Base-by-base conservation (phyloP, 2,113 vertebrate species). In the Meleagris gallopavo region DNA sequence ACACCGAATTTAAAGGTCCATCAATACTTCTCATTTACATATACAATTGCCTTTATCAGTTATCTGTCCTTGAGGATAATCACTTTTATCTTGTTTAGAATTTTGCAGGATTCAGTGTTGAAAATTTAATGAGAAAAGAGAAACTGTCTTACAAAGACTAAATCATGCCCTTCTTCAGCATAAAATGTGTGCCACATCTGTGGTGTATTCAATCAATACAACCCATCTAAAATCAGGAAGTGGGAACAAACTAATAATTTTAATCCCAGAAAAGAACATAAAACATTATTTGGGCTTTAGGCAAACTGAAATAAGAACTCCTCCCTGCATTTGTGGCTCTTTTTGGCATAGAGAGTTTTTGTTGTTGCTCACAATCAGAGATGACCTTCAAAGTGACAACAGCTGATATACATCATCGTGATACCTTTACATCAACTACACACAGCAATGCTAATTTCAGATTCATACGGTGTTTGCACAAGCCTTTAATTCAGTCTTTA, bases 381-480 rank as follows among this genome's bases (percentile, higher is more conserved):
- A 76, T 94, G 91, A 94, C 38, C 78, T 96, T 94, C 71, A 86
- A 46, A 62, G 61, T 43, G 62, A 95, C 64, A 82, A 62, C 25
- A 66, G 72, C 73, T 69, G 30, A 61, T 79, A 40, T 80, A 89
- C 69, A 32, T 85, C 52, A 11, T 76, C 73, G 57, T 73, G 36
- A 81, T 77, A 77, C 54, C 40, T 85, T 95, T 87, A 78, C 38
- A 66, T 77, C 40, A 82, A 58, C 38, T 88, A 40, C 60, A 88
- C 32, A 38, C 11, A 78, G 32, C 27, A 25, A 45, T 88, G 54
- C 81, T 92, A 90, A 94, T 88, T 80, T 88, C 72, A 90, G 40
- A 94, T 70, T 86, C 67, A 83, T 62, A 78, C 0, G 0, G 48
- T 61, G 46, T 95, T 94, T 94, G n/a, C 58, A 83, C 45, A 65